Conservation (phyloP, 2,113 vertebrate genomes). For the Cranoglanis bouderius region DNA sequence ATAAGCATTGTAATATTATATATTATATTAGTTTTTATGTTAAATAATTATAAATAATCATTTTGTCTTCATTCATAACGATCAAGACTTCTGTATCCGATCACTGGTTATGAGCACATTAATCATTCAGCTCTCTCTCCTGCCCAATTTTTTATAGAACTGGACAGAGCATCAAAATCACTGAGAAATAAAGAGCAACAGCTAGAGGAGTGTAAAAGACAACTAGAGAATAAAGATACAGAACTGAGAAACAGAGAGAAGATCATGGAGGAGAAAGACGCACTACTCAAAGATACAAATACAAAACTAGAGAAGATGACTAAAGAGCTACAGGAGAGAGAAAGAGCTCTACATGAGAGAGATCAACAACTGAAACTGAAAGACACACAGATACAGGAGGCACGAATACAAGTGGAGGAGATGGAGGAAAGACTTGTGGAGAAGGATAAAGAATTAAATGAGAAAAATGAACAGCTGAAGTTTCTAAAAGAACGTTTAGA, state of each 20-base stretch:
- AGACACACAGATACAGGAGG: not conserved
- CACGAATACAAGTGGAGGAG: not conserved
- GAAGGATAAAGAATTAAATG: not conserved
- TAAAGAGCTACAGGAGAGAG: conserved; percentile 8
- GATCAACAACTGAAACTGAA: not conserved
- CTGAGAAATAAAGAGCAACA: not conserved
- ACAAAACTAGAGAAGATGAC: not conserved
- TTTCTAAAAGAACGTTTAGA: not conserved
- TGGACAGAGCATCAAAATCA: not conserved
- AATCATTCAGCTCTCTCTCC: not conserved
- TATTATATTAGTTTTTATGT: no score
- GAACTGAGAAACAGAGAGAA: not conserved
- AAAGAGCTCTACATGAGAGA: not conserved
- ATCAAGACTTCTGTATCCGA: not conserved
- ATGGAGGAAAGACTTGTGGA: not conserved
- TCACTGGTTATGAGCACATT: not conserved
- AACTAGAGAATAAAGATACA: not conserved
- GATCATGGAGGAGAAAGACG: not conserved
- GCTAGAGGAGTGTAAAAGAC: not conserved
- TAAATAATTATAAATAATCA: not conserved
- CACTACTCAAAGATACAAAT: not conserved
- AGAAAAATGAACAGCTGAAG: not conserved
- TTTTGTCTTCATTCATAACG: not conserved
- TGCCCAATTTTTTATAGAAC: not conserved
- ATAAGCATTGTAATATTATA: no score